Conservation (phyloP, 2,797 vertebrate species). For the Coendou prehensilis region DNA sequence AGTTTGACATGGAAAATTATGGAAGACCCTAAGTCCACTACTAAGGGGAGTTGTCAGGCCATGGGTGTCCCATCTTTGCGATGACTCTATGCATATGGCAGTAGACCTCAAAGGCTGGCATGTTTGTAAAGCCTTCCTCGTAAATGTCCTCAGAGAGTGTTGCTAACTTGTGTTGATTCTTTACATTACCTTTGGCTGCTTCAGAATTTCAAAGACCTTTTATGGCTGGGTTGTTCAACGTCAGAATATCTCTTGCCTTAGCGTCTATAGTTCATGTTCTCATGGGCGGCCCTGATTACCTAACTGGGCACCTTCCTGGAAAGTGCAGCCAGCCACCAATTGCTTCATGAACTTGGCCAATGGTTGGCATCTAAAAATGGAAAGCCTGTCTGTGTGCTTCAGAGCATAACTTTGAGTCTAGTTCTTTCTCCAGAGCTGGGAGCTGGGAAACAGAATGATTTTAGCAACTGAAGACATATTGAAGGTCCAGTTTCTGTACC, state of each 20-base stretch:
- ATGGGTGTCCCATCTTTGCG: background rate
- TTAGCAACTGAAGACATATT: background rate
- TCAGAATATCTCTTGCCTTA: background rate
- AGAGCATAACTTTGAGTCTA: background rate
- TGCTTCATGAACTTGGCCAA: background rate
- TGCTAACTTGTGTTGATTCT: background rate
- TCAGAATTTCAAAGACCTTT: slow-evolving; percentile 5
- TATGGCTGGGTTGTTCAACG: background rate
- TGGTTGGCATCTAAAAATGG: background rate
- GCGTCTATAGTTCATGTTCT: background rate
- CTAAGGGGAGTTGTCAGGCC: background rate
- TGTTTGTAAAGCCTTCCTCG: background rate
- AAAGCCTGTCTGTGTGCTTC: background rate
- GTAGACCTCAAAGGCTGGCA: background rate
- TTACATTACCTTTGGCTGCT: background rate
- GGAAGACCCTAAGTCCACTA: background rate
- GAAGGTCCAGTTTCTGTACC: background rate
- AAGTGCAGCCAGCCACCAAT: background rate
- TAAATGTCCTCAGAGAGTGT: background rate
- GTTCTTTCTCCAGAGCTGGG: background rate
- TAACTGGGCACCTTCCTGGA: background rate
- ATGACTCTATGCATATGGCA: background rate
- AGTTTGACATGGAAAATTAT: background rate
- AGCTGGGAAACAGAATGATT: background rate
- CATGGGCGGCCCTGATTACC: background rate